phyloP scores from a whole-genome alignment of 2,797 vertebrate genomes.

The Ciconia nigra region DNA sequence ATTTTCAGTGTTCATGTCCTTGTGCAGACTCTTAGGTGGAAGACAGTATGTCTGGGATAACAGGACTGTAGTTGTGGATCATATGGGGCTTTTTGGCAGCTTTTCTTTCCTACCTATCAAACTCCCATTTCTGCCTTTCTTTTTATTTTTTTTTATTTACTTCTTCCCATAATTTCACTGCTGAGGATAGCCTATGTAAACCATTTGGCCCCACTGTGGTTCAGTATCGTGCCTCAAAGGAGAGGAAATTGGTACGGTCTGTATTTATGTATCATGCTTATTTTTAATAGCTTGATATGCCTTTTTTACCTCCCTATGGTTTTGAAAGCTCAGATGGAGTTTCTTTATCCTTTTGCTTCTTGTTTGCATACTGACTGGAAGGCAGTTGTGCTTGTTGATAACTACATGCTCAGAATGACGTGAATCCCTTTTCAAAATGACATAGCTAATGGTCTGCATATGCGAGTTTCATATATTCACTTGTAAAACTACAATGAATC shows the following conservation, averaged over 20 bases:
- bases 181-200: not conserved
- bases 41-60: not conserved
- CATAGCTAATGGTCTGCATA: not conserved
- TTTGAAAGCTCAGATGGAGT: not conserved
- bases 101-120: not conserved
- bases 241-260: not conserved
- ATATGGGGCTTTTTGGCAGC: accelerated
- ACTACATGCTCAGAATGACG: not conserved
- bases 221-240: accelerated
- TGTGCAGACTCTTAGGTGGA: not conserved
- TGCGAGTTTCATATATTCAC: not conserved
- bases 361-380: not conserved
- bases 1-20: not conserved
- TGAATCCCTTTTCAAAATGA: not conserved
- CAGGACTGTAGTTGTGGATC: not conserved
- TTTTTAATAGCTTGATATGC: not conserved
- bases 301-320: not conserved
- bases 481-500: not conserved
- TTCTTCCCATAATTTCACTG: not conserved
- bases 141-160: not conserved
- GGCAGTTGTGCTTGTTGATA: not conserved
- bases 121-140: not conserved
- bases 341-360: not conserved
- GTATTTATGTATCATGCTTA: not conserved
- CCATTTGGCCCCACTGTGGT: not conserved